These are phyloP conservation scores for Mactra quadrangularis DNA, from an alignment of 1,140 invertebrate species.

Conservation along the genomic window DNA sequence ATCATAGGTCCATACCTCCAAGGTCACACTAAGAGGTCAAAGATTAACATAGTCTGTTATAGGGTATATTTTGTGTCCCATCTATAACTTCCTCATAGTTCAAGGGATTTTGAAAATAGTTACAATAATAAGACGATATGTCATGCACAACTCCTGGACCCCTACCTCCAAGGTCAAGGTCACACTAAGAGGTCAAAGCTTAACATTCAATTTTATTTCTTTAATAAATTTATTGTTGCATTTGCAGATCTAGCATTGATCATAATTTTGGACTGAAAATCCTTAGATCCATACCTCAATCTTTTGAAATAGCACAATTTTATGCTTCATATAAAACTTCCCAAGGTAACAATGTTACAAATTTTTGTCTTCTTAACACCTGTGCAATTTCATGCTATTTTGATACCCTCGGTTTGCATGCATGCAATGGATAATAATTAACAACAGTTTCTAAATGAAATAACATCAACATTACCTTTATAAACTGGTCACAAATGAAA, in stretches of 20 bases:
- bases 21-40: too few relatives aligned
- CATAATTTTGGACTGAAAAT: conserved; percentile 4
- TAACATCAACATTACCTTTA: conserved; percentile 45
- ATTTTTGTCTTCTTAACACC: conserved; percentile 25
- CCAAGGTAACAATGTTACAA: conserved; percentile 11
- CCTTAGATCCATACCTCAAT: too few relatives aligned
- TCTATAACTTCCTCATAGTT: too few relatives aligned
- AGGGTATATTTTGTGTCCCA: too few relatives aligned
- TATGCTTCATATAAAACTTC: conserved; percentile 11
- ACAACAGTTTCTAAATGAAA: conserved; percentile 45
- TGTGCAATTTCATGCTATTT: conserved; percentile 43
- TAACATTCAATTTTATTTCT: conserved; percentile 8
- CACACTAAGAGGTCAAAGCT: too few relatives aligned
- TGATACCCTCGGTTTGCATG: conserved; percentile 41
- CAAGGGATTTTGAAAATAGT: too few relatives aligned
- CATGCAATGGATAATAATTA: conserved; percentile 41
- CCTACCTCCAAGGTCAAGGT: conserved; percentile 49
- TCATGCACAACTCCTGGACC: too few relatives aligned
- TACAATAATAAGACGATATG: too few relatives aligned
- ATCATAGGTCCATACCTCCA: too few relatives aligned
- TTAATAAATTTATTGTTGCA: conserved; percentile 16
- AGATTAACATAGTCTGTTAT: too few relatives aligned
- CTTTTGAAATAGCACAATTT: not conserved
- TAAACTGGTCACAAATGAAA: conserved; percentile 41
- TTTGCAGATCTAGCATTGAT: conserved; percentile 3